phyloP scores from a whole-genome alignment of 2,113 vertebrate species.

The Colossoma macropomum region DNA sequence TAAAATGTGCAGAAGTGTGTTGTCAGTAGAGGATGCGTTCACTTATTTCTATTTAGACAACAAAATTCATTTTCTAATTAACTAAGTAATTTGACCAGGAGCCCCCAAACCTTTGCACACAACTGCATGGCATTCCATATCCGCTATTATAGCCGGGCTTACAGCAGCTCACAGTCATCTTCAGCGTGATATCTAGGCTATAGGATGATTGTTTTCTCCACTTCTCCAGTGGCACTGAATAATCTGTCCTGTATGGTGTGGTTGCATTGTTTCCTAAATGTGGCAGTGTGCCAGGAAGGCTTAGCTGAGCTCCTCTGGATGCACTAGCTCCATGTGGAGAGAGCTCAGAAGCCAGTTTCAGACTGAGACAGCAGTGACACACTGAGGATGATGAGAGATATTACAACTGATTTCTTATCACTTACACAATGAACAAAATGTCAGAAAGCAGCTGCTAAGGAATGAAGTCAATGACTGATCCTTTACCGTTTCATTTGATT shows the following conservation, averaged over 20 bases:
- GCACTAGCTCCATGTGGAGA: not conserved
- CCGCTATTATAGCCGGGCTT: no score
- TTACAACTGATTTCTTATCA: not conserved
- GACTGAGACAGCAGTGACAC: not conserved
- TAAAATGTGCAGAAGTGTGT: no score
- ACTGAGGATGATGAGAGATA: not conserved
- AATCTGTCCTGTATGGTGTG: not conserved
- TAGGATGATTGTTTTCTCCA: not conserved
- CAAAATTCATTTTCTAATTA: no score
- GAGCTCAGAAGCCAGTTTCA: not conserved
- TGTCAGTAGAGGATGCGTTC: no score
- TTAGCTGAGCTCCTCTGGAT: not conserved
- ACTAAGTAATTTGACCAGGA: no score
- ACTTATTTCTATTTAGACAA: no score
- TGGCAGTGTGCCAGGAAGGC: not conserved
- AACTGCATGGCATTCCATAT: no score
- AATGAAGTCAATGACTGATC: not conserved
- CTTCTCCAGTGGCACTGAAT: not conserved
- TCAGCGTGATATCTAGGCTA: not conserved
- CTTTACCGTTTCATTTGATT: no score
- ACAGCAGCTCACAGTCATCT: no score
- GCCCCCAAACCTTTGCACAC: no score
- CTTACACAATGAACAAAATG: not conserved
- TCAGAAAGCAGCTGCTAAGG: not conserved
- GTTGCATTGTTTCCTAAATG: not conserved